These are phyloP conservation scores for Homarus gammarus DNA, from an alignment of 2,888 invertebrate species.

Conservation along the genomic window DNA sequence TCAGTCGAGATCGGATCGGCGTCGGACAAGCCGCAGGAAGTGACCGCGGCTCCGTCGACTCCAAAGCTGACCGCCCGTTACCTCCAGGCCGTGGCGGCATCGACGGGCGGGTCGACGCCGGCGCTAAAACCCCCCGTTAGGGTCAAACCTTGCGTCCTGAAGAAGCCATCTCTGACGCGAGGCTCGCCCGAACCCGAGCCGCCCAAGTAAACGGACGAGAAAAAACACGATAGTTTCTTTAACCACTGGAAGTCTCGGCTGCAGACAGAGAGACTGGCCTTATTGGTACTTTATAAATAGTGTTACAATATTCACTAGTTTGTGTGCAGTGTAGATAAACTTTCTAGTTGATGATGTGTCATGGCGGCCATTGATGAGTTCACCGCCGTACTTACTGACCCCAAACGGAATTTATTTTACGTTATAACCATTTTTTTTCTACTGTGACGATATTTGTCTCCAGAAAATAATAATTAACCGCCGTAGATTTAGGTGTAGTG, in stretches of 20 bases:
- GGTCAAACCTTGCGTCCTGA: slow-evolving; percentile 89
- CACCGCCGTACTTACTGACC: too few relatives aligned
- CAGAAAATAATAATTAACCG: slow-evolving; percentile 26
- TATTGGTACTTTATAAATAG: background rate
- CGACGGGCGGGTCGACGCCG: slow-evolving; percentile 55
- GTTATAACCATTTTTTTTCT: slow-evolving; percentile 19
- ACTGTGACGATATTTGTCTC: slow-evolving; percentile 44
- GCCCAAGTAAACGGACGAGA: slow-evolving; percentile 32
- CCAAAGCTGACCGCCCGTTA: slow-evolving; percentile 84
- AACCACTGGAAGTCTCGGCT: background rate
- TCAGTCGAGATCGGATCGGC: slow-evolving; percentile 71
- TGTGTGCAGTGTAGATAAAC: slow-evolving; percentile 6
- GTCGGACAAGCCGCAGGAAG: slow-evolving; percentile 53
- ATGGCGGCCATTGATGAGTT: too few relatives aligned
- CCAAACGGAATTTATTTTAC: slow-evolving; percentile 29
- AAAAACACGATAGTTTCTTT: background rate
- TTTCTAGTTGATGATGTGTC: slow-evolving; percentile 9
- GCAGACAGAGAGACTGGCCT: slow-evolving; percentile 12
- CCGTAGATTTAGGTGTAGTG: slow-evolving; percentile 22
- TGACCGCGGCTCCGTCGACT: slow-evolving; percentile 82
- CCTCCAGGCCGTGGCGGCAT: slow-evolving; percentile 80
- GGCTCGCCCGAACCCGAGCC: slow-evolving; percentile 68
- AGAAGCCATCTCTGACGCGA: slow-evolving; percentile 83
- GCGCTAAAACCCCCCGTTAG: slow-evolving; percentile 85
- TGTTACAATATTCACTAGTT: slow-evolving; percentile 14